These are phyloP conservation scores for Montipora capricornis DNA, from an alignment of 64 coral and sea anemone species.

Conservation along the genomic window DNA sequence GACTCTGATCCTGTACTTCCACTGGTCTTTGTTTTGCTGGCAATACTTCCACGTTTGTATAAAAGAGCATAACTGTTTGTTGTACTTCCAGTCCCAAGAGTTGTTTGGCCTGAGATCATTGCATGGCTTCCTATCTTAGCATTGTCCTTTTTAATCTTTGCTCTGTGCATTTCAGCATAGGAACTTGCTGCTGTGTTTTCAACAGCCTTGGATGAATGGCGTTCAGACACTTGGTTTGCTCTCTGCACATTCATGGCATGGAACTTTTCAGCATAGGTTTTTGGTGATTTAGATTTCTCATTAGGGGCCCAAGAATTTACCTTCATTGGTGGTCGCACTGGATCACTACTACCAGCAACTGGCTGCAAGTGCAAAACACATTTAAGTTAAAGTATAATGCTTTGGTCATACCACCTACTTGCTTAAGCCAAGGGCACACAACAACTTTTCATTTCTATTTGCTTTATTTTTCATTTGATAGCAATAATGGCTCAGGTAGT, in stretches of 20 bases:
- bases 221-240: conserved; percentile 43
- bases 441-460: too few species aligned
- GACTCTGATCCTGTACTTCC: conserved; percentile 81
- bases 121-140: conserved; percentile 20
- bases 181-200: conserved; percentile 67
- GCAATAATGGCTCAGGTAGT: too few species aligned
- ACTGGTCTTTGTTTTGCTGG: conserved; percentile 78
- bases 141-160: conserved; percentile 85
- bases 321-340: conserved; percentile 64
- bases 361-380: background rate
- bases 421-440: too few species aligned
- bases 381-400: too few species aligned
- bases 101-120: background rate
- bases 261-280: conserved; percentile 89
- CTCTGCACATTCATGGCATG: conserved; percentile 61
- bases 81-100: conserved; percentile 63
- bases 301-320: conserved; percentile 88
- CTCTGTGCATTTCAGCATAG: conserved; percentile 93
- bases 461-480: too few species aligned
- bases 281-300: conserved; percentile 72
- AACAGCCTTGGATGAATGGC: conserved; percentile 23
- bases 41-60: conserved; percentile 90
- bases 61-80: conserved; percentile 85
- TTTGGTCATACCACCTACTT: too few species aligned
- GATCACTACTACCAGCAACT: conserved; percentile 30